Evolutionary conservation across 2,113 vertebrate species (phyloP).

Genomic region (Ptychochromis oligacanthus): DNA sequence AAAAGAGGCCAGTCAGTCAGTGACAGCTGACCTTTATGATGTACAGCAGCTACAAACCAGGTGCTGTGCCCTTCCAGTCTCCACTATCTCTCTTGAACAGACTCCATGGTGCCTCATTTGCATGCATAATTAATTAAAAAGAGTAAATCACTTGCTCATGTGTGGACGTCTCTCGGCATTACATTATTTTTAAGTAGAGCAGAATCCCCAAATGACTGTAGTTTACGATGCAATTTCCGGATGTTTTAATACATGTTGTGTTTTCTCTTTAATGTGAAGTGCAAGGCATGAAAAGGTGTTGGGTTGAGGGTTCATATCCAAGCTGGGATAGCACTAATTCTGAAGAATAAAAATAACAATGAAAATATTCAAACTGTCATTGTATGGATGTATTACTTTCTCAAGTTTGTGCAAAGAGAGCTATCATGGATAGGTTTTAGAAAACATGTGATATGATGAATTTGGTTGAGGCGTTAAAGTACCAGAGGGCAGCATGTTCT

Average conservation of each 20-base stretch:
- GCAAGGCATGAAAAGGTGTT: not conserved
- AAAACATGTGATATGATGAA: not conserved
- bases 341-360: not conserved
- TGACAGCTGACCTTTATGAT: conserved; percentile 23
- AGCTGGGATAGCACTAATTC: not conserved
- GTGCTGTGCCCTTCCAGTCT: conserved; percentile 32
- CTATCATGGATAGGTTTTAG: not conserved
- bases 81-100: conserved; percentile 53
- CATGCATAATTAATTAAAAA: conserved; percentile 68
- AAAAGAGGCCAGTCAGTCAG: conserved; percentile 62
- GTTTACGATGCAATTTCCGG: conserved; percentile 44
- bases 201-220: conserved; percentile 35
- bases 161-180: conserved; percentile 36
- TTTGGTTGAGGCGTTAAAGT: not conserved
- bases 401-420: not conserved
- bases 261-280: conserved; percentile 25
- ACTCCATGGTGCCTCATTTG: conserved; percentile 63
- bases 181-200: conserved; percentile 46
- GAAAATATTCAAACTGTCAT: not conserved
- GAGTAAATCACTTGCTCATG: conserved; percentile 66
- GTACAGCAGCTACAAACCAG: conserved; percentile 38
- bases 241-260: conserved; percentile 43
- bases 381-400: not conserved
- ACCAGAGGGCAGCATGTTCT: conserved; percentile 46
- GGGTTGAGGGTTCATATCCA: not conserved